phyloP scores from a whole-genome alignment of 2,113 vertebrate genomes.

The Rhombomys opimus region DNA sequence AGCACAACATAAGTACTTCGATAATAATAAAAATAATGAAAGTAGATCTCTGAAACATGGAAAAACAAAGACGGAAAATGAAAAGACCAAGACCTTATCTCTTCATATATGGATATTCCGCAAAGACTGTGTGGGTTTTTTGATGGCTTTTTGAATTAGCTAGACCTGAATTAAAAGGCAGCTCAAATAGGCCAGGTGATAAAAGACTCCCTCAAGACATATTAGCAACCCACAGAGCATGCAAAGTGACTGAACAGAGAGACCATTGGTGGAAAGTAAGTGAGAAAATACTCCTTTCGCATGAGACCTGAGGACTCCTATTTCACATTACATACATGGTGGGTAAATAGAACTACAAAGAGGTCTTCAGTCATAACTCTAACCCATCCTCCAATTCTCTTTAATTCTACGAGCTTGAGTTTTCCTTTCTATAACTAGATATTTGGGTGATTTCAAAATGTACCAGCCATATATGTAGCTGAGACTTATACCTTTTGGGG shows the following conservation, averaged over 20 bases:
- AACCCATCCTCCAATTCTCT: background rate
- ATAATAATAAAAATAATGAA: background rate
- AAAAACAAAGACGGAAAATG: background rate
- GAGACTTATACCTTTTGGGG: background rate
- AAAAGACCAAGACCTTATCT: background rate
- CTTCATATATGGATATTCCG: background rate
- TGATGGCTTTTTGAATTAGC: background rate
- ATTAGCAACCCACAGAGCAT: background rate
- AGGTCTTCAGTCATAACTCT: background rate
- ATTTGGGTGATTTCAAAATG: background rate
- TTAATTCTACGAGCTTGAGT: background rate
- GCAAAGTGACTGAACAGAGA: background rate
- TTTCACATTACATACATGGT: background rate
- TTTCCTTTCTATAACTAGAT: background rate
- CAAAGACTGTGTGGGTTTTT: rapidly evolving
- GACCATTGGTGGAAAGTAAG: background rate
- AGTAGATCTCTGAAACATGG: background rate
- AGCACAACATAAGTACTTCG: background rate
- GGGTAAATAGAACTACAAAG: background rate
- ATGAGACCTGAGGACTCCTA: background rate
- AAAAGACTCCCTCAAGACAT: background rate
- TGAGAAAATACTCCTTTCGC: background rate
- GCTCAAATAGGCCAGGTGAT: background rate
- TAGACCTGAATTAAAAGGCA: background rate
- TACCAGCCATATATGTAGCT: background rate